phyloP scores from a whole-genome alignment of 2,113 vertebrate species.

The Bolborhynchus lineola region DNA sequence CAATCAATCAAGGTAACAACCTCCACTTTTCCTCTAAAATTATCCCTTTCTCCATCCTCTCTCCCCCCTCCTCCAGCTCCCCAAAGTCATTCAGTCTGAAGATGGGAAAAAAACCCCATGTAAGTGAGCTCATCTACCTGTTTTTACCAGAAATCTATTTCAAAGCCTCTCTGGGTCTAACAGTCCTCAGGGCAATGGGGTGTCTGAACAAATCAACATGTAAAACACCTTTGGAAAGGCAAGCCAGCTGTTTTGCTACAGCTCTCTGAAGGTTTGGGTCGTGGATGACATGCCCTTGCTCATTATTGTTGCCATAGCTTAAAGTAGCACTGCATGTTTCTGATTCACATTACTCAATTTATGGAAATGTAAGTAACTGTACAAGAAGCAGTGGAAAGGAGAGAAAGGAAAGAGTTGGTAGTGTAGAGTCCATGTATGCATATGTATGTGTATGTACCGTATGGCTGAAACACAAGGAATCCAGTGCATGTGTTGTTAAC shows the following conservation, averaged over 20 bases:
- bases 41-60: background rate
- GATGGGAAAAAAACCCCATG: background rate
- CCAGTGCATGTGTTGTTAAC: background rate
- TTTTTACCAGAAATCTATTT: background rate
- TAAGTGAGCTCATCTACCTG: background rate
- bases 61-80: background rate
- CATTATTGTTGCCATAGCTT: background rate
- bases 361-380: background rate
- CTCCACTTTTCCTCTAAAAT: background rate
- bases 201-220: background rate
- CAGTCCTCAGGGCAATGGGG: background rate
- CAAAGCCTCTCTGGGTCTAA: background rate
- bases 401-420: background rate
- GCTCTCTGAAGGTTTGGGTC: background rate
- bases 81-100: background rate
- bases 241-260: background rate
- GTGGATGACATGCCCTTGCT: background rate
- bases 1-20: background rate
- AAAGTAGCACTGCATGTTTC: background rate
- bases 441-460: accelerated
- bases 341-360: background rate
- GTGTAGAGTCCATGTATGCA: accelerated
- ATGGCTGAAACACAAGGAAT: background rate
- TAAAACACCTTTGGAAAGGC: background rate
- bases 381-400: background rate